Base-by-base conservation (phyloP, 53 echinoderm and acorn worm species). In the Luidia sarsii region DNA sequence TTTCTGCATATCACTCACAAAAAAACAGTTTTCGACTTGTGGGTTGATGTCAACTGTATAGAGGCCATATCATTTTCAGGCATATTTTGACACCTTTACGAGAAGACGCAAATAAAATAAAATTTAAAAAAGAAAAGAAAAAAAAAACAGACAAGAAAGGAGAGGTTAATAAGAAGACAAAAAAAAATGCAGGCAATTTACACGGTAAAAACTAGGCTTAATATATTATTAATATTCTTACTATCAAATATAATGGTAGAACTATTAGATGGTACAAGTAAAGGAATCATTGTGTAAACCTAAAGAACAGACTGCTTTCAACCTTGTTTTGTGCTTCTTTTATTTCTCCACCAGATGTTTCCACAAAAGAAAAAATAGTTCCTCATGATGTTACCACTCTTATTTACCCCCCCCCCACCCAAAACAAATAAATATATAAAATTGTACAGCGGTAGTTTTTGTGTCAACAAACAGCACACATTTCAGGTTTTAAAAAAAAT, bases 131-230 rank as follows among this genome's bases (percentile, higher is more conserved):
- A 29, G 35, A 21, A 37, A 35, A 16, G 16, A 59, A 57, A 74
- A 60, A 59, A 77, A 77, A 77, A 60, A 61, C 77, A 77, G 77
- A 46, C 77, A 41, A 41, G 11, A 41, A 41, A 41, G 41, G 11
- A 11, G 41, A 41, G 41, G 11, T 11, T 7, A 41, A 41, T 41
- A 53, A 54, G 18, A 51, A 21, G 54, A 35, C 14, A 24, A 59
- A 57, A 74, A 60, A 59, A 77, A 77, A 77, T 77, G 77, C 77
- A 77, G 77, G 59, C 77, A 41, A 77, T 77, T 77, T 77, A 59
- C 77, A 77, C 59, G 39, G 77, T 77, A 60, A 77, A 37, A 6
- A 21, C 55, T 77, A 77, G 45, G 77, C 77, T 67, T 67, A 67
- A 35, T 34, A 16, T 77, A 67, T 65, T 34, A 33, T 77, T 59